Percentiles rank a stretch among this genome's conserved stretches.
These are phyloP conservation scores for Aporrectodea caliginosa DNA, from an alignment of 1,140 invertebrate species.

Conservation along the genomic window DNA sequence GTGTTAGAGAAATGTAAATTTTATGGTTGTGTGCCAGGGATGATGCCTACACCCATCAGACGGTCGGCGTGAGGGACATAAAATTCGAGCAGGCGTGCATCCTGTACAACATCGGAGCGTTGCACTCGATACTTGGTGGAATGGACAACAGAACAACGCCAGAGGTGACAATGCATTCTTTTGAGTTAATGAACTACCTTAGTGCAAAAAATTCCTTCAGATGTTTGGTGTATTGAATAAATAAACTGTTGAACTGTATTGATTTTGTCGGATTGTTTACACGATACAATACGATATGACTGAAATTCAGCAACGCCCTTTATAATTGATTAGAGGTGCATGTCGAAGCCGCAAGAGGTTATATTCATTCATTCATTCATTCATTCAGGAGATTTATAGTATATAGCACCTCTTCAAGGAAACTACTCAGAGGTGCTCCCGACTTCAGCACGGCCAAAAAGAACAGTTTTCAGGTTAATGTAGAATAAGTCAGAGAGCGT, in stretches of 20 bases:
- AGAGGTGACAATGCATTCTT: constrained; percentile 58
- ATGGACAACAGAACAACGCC: constrained; percentile 72
- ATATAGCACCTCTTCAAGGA: too few relatives aligned
- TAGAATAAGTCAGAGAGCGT: too few relatives aligned
- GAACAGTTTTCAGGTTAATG: too few relatives aligned
- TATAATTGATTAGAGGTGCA: background rate
- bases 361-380: too few relatives aligned
- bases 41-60: constrained; percentile 75
- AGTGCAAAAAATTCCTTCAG: constrained; percentile 7
- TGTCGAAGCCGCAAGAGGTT: background rate
- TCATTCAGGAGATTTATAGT: too few relatives aligned
- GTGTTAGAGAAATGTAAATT: too few relatives aligned
- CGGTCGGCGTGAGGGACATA: constrained; percentile 74
- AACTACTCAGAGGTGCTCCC: too few relatives aligned
- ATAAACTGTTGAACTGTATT: background rate
- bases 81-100: constrained; percentile 87
- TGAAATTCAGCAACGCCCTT: background rate
- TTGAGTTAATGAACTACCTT: background rate
- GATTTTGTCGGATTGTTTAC: background rate
- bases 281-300: background rate
- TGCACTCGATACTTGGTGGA: constrained; percentile 84
- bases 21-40: too few relatives aligned
- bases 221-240: background rate
- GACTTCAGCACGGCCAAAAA: too few relatives aligned
- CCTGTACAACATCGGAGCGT: constrained; percentile 89